Evolutionary conservation across 2,888 invertebrate genomes (phyloP).

Genomic region (Augiades crinisus): DNA sequence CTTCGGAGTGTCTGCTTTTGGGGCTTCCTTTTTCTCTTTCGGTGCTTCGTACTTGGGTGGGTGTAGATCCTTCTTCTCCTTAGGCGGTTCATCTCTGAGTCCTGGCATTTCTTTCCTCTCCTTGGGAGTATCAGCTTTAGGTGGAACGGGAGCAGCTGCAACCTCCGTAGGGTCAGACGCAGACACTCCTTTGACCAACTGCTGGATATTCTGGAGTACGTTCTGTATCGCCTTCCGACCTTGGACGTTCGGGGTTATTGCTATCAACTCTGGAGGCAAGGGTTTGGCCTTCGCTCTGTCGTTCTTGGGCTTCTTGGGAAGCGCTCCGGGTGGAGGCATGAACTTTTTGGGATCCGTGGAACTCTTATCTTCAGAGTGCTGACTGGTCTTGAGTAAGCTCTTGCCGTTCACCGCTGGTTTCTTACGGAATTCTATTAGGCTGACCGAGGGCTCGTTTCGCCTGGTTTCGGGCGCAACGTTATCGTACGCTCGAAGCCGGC

Average conservation of each 20-base stretch:
- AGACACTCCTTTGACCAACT: conserved; percentile 70
- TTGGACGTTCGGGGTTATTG: conserved; percentile 73
- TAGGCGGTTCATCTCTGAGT: conserved; percentile 49
- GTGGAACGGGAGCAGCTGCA: conserved; percentile 62
- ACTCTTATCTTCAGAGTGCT: conserved; percentile 48
- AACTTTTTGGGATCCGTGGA: conserved; percentile 49
- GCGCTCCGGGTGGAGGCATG: conserved; percentile 54
- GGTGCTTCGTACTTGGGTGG: conserved; percentile 44
- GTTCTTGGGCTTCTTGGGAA: conserved; percentile 52
- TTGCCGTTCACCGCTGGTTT: conserved; percentile 69
- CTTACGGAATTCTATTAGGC: conserved; percentile 69
- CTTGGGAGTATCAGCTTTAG: conserved; percentile 48
- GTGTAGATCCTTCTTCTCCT: conserved; percentile 61
- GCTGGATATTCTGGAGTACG: conserved; percentile 72
- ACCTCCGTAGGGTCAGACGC: conserved; percentile 71
- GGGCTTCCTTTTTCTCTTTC: conserved; percentile 49
- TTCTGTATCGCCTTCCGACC: conserved; percentile 73
- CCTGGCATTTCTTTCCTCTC: conserved; percentile 47
- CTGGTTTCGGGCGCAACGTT: conserved; percentile 69
- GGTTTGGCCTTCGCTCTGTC: conserved; percentile 60
- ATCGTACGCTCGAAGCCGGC: conserved; percentile 89
- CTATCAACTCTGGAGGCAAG: conserved; percentile 81
- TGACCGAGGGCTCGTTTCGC: conserved; percentile 55
- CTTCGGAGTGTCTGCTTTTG: conserved; percentile 58
- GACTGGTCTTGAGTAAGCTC: conserved; percentile 67